Base-by-base conservation (phyloP, 2,113 vertebrate genomes). In the Accipiter cooperii region DNA sequence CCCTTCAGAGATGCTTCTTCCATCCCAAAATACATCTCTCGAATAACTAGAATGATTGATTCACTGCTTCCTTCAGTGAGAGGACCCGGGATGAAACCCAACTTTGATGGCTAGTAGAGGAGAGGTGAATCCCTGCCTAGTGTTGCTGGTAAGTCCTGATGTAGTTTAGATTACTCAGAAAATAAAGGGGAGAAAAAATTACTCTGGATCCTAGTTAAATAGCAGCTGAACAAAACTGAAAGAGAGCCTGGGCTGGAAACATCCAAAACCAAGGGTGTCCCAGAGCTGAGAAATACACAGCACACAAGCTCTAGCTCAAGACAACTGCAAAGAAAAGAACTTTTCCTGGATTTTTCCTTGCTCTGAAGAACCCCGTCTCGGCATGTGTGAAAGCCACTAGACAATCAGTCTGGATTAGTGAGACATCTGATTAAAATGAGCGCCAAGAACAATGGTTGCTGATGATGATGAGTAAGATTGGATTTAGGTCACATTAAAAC, bases 401-500 rank as follows among this genome's bases (percentile, higher is more conserved):
- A 83, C 89, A 91, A 93, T 97, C 95, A 90, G 87, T 65, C 93
- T 46, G 96, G 95, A 94, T 96, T 79, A 96, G 91, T 3, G 16
- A 96, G 89, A 82, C 93, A 86, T 22, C 77, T 84, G 94, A 93
- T 95, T 89, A 95, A 97, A 6, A 94, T n/a, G 21, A 86, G 93
- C 14, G 0, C 81, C 91, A 95, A 93, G 96, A 97, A 97, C 96
- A 96, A 96, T 95, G 91, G 95, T 24, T 69, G 93, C 81, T 93
- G 94, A 85, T 93, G 94, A 85, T 93, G 96, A 96, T 77, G 96
- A 93, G 89, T 9, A 55, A 73, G 96, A 83, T 46, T 69, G 96
- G 96, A 97, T 97, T 91, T 97, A 95, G 96, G 96, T 97, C 96
- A 97, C 95, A 13, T 90, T 91, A 90, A 89, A 91, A 95, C 63